Evolutionary conservation across 2,113 vertebrate genomes (phyloP).

Genomic region (Microcebus griseorufus): DNA sequence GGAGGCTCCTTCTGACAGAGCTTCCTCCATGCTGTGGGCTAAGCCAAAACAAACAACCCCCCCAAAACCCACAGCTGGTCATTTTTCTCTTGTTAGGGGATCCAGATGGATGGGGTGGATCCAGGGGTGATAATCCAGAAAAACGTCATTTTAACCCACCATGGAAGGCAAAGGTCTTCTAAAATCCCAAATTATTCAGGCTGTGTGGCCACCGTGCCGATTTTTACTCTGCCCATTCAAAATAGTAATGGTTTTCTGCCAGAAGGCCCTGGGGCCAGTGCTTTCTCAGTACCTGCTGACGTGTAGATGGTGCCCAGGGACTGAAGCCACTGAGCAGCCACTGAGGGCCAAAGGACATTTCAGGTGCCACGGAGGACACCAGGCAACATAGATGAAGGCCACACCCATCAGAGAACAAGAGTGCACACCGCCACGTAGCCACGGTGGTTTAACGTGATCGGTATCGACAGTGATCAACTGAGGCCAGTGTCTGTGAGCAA

Average conservation of each 20-base stretch:
- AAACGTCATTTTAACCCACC: neutral
- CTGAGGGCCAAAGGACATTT: neutral
- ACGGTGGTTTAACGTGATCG: accelerated
- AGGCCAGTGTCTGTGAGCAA: neutral
- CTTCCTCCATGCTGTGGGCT: neutral
- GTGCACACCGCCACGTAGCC: neutral
- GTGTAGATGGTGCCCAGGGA: neutral
- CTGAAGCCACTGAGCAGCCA: neutral
- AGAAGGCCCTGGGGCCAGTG: neutral
- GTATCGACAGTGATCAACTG: too few relatives aligned
- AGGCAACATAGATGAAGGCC: neutral
- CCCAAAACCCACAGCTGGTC: neutral
- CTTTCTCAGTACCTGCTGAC: neutral
- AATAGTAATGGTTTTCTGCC: neutral
- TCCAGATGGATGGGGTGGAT: neutral
- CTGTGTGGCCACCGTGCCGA: neutral
- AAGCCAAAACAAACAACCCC: neutral
- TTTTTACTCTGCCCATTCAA: neutral
- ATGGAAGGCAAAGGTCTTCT: neutral
- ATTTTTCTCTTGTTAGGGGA: neutral
- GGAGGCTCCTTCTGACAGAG: neutral
- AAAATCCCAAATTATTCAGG: neutral
- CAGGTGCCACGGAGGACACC: neutral
- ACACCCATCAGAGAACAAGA: neutral
- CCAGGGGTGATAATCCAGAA: neutral